phyloP scores from a whole-genome alignment of 1,140 invertebrate genomes.

The Drosophila varians region DNA sequence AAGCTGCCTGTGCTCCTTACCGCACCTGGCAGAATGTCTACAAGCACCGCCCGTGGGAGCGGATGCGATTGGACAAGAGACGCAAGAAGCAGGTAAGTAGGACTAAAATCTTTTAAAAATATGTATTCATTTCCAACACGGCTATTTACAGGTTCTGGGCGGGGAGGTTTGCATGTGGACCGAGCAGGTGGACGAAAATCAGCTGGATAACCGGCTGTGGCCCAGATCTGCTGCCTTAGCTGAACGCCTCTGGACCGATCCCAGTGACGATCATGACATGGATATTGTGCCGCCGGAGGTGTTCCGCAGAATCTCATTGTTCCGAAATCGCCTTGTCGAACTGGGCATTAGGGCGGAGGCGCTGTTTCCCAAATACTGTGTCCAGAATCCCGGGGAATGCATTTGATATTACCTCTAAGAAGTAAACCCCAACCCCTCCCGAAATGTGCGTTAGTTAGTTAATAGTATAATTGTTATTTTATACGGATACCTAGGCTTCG shows the following conservation, averaged over 20 bases:
- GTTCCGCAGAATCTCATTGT: slow-evolving; percentile 79
- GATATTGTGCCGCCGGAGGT: slow-evolving; percentile 75
- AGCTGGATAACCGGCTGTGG: slow-evolving; percentile 88
- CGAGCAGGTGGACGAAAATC: slow-evolving; percentile 86
- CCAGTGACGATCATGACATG: slow-evolving; percentile 76
- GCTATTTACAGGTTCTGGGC: slow-evolving; percentile 84
- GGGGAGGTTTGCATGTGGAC: slow-evolving; percentile 89
- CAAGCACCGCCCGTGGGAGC: slow-evolving; percentile 90
- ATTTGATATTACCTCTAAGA: slow-evolving; percentile 82
- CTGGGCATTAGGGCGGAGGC: slow-evolving; percentile 87
- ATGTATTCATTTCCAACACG: neutral
- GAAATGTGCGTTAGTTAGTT: slow-evolving; percentile 73
- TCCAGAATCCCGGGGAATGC: slow-evolving; percentile 86
- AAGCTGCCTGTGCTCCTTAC: slow-evolving; percentile 91
- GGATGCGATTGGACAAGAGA: slow-evolving; percentile 75
- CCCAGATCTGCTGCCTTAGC: slow-evolving; percentile 88
- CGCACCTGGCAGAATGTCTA: slow-evolving; percentile 93
- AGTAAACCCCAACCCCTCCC: slow-evolving; percentile 28
- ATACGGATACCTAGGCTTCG: slow-evolving; percentile 51
- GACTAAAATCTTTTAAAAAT: neutral
- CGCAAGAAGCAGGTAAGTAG: slow-evolving; percentile 68
- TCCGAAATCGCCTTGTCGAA: slow-evolving; percentile 85
- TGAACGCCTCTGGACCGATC: slow-evolving; percentile 85
- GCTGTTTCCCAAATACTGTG: slow-evolving; percentile 89
- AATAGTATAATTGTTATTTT: slow-evolving; percentile 78